Base-by-base conservation (phyloP, 1,140 invertebrate genomes). In the Dufourea novaeangliae region DNA sequence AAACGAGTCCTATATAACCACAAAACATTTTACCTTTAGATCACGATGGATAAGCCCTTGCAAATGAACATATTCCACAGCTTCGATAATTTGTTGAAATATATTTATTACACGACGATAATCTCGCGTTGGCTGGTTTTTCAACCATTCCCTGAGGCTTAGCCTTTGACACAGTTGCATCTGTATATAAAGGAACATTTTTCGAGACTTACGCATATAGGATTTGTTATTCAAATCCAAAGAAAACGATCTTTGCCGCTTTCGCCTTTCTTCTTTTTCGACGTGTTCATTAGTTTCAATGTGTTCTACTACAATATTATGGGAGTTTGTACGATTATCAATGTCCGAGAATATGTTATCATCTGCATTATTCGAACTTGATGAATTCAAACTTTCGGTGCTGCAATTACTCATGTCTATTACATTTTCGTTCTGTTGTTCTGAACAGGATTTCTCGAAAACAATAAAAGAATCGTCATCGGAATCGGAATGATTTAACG, bases 101-200 rank as follows among this genome's bases (percentile, higher is more conserved):
- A 99, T 96, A 64, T 94, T 93, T 32, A 97, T 93, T 27, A 97
- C 93, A 85, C 94, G 86, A 2, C 70, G 80, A 46, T 90, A 84
- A 87, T 95, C 86, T 63, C 94, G 46, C 32, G 63, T 79, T 46
- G 91, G 92, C 82, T 93, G 92, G 17, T 92, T 92, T 61, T 93
- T 92, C 5, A 99, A 90, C 98, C 98, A 99, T 80, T 99, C 98
- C 86, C 96, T 95, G 10, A 99, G 92, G 82, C 97, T 98, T 72
- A 98, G 95, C 84, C 96, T 95, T 62, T 95, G 94, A 89, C 98
- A 99, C 56, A 99, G 90, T 91, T 99, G 98, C 98, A 99, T 99
- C 92, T 99, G 98, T 88, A 99, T 99, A 87, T 98, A 99, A 1
- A 99, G 93, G 91, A 96, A 98, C 88, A 96, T 93, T 94, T 91